Evolutionary conservation across 2,797 vertebrate genomes (phyloP).

Genomic region (Poeciliopsis paucimaculata): DNA sequence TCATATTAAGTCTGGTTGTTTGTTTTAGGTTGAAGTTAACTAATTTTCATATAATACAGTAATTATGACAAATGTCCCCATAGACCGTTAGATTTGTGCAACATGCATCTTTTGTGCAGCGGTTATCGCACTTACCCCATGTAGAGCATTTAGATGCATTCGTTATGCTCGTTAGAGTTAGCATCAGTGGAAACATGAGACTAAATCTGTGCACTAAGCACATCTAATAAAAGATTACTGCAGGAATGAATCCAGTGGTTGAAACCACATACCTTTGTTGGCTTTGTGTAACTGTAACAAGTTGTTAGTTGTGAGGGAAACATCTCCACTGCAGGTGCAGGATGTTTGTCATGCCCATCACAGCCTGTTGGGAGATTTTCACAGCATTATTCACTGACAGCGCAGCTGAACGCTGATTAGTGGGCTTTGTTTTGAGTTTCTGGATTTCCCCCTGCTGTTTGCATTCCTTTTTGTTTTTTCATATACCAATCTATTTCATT

Average conservation of each 20-base stretch:
- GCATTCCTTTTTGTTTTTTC: constrained; percentile 44
- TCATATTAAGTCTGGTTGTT: background rate
- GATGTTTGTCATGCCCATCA: constrained; percentile 44
- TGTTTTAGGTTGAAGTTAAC: background rate
- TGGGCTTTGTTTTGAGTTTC: constrained; percentile 34
- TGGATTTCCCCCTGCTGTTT: constrained; percentile 6
- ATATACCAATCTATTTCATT: constrained; percentile 30
- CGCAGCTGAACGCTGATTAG: constrained; percentile 44
- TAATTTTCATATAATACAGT: background rate
- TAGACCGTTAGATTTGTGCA: background rate
- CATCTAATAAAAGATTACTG: background rate
- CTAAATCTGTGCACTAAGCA: background rate
- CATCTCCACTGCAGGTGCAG: constrained; percentile 42
- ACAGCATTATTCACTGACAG: constrained; percentile 48
- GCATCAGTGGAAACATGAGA: background rate
- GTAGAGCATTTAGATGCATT: background rate
- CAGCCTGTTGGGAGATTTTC: constrained; percentile 32
- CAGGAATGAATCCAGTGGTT: background rate
- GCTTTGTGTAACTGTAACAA: constrained; percentile 28
- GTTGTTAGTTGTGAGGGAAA: constrained; percentile 18
- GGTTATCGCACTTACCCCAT: background rate
- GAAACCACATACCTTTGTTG: background rate
- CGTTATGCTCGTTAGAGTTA: background rate
- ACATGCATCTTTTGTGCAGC: background rate
- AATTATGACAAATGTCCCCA: background rate